These are phyloP conservation scores for Rhinichthys osculus DNA, from an alignment of 2,797 vertebrate genomes.

Conservation along the genomic window DNA sequence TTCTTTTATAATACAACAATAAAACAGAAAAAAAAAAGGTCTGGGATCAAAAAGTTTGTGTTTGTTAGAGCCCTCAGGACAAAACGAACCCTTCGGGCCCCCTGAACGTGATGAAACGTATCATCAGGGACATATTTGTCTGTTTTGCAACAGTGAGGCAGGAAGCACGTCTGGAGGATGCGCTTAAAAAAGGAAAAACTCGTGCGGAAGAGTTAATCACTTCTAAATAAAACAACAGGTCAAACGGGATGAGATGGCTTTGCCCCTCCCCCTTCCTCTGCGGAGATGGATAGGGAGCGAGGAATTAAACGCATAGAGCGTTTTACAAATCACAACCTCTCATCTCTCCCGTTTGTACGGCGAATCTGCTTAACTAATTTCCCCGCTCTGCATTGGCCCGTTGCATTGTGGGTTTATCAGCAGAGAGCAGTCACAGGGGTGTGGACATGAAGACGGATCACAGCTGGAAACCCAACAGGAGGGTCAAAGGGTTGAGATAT, in stretches of 20 bases:
- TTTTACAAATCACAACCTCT: constrained; percentile 37
- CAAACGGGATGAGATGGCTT: background rate
- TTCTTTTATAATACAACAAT: constrained; percentile 32
- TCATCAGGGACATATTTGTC: constrained; percentile 70
- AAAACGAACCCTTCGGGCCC: background rate
- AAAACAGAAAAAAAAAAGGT: constrained; percentile 20
- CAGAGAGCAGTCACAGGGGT: constrained; percentile 69
- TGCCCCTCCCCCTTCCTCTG: constrained; percentile 37
- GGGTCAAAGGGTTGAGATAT: constrained; percentile 44
- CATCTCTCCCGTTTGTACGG: constrained; percentile 15
- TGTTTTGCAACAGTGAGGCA: constrained; percentile 65
- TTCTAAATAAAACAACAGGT: constrained; percentile 44
- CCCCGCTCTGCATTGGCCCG: constrained; percentile 66
- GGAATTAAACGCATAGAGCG: constrained; percentile 12
- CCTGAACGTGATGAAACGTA: constrained; percentile 64
- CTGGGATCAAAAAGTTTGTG: constrained; percentile 2
- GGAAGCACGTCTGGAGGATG: constrained; percentile 69
- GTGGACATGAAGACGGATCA: constrained; percentile 60
- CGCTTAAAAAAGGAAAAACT: constrained; percentile 40
- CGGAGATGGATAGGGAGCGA: constrained; percentile 30
- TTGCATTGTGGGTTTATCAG: constrained; percentile 77
- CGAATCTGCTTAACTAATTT: constrained; percentile 50
- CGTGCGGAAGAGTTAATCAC: constrained; percentile 26
- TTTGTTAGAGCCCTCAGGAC: constrained; percentile 14
- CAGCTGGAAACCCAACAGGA: constrained; percentile 42